Percentiles rank a stretch among this genome's conserved stretches.
These are phyloP conservation scores for Nyleta sp. DNA, from an alignment of 2,888 invertebrate genomes.

Conservation along the genomic window DNA sequence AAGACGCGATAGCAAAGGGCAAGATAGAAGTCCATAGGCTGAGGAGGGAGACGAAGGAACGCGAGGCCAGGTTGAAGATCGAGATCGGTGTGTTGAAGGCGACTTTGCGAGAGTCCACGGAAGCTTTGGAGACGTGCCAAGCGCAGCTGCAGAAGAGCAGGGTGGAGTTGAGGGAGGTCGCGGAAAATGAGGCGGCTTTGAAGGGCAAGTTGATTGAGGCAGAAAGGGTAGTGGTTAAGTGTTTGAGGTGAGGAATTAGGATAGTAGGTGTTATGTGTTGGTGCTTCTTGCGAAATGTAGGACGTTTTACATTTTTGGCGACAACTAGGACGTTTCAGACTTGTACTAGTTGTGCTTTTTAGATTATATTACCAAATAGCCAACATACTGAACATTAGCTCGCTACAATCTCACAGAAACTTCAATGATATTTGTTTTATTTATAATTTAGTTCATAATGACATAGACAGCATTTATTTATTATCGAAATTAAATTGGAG, in stretches of 20 bases:
- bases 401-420: no score
- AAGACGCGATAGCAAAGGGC: conserved; percentile 72
- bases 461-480: no score
- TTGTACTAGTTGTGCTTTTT: no score
- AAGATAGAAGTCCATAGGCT: conserved; percentile 72
- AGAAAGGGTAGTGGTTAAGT: conserved; percentile 67
- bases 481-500: no score
- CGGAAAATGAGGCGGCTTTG: conserved; percentile 68
- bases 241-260: conserved; percentile 47
- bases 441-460: no score
- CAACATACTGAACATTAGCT: no score
- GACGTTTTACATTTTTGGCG: no score
- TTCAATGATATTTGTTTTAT: no score
- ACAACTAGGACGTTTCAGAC: no score
- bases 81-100: conserved; percentile 72
- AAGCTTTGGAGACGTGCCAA: conserved; percentile 75
- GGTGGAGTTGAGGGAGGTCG: conserved; percentile 70
- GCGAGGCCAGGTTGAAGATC: conserved; percentile 72
- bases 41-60: conserved; percentile 72
- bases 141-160: conserved; percentile 73
- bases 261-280: no score
- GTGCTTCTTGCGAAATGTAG: no score
- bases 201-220: conserved; percentile 70
- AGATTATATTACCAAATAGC: no score
- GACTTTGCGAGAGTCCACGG: conserved; percentile 73